These are phyloP conservation scores for Labeo rohita DNA, from an alignment of 2,113 vertebrate genomes.

Conservation along the genomic window DNA sequence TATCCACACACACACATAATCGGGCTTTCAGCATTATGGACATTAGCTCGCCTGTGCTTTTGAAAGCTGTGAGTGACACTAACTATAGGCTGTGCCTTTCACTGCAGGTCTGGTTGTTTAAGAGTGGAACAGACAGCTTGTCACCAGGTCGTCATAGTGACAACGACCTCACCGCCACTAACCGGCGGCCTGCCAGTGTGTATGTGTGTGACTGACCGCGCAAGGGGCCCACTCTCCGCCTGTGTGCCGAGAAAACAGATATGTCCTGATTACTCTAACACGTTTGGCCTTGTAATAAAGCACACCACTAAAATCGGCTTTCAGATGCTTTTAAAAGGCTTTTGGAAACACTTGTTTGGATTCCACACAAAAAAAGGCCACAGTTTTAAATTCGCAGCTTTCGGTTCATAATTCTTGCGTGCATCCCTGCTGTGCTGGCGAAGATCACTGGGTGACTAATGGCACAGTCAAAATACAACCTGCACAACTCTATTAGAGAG, in stretches of 20 bases:
- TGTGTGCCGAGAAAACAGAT: slow-evolving; percentile 51
- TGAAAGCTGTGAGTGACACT: slow-evolving; percentile 43
- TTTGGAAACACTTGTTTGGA: slow-evolving; percentile 45
- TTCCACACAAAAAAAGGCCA: slow-evolving; percentile 53
- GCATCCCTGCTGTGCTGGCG: slow-evolving; percentile 22
- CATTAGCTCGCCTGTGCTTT: slow-evolving; percentile 32
- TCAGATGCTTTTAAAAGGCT: slow-evolving; percentile 28
- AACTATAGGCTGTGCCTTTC: slow-evolving; percentile 45
- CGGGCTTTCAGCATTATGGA: slow-evolving; percentile 31
- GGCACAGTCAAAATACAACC: slow-evolving; percentile 30
- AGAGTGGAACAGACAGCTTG: slow-evolving; percentile 48
- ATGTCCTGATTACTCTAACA: slow-evolving; percentile 66
- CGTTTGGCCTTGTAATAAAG: slow-evolving; percentile 60
- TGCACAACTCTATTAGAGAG: slow-evolving; percentile 34
- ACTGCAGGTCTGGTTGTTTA: slow-evolving; percentile 46
- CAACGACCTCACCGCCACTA: slow-evolving; percentile 36
- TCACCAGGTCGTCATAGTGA: slow-evolving; percentile 49
- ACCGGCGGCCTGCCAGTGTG: slow-evolving; percentile 21
- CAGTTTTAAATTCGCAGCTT: slow-evolving; percentile 54
- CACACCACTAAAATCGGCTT: neutral
- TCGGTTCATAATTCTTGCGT: slow-evolving; percentile 2
- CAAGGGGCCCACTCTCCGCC: slow-evolving; percentile 23
- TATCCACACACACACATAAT: slow-evolving; percentile 13
- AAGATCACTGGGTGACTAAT: slow-evolving; percentile 33
- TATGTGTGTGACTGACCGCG: slow-evolving; percentile 1